phyloP scores from a whole-genome alignment of 2,797 vertebrate genomes.

The Protonibea diacanthus region DNA sequence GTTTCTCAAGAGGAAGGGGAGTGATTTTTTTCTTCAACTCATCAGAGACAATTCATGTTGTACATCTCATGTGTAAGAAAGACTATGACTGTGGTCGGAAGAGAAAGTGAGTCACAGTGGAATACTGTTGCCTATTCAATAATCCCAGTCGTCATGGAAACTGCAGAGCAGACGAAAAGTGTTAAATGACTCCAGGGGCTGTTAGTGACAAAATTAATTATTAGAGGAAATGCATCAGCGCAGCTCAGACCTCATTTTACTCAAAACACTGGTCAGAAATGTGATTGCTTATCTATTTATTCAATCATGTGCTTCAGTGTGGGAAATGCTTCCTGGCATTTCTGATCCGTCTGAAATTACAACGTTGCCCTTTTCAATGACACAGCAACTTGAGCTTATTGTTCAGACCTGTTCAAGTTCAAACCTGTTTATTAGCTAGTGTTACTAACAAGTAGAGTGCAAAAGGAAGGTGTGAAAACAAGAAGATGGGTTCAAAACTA shows the following conservation, averaged over 20 bases:
- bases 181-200: conserved; percentile 58
- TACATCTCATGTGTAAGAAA: conserved; percentile 44
- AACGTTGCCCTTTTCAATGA: conserved; percentile 13
- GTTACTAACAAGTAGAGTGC: not conserved
- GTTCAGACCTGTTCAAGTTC: conserved; percentile 37
- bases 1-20: conserved; percentile 50
- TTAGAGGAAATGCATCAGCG: conserved; percentile 41
- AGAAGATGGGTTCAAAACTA: conserved; percentile 13
- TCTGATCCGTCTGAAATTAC: conserved; percentile 13
- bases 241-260: conserved; percentile 34
- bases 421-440: conserved; percentile 31
- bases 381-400: conserved; percentile 15
- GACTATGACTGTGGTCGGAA: conserved; percentile 32
- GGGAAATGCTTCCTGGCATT: conserved; percentile 11
- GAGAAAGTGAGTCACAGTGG: conserved; percentile 68
- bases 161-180: conserved; percentile 71
- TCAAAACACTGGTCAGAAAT: conserved; percentile 15
- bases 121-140: conserved; percentile 66
- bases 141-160: conserved; percentile 80
- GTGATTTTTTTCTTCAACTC: conserved; percentile 54
- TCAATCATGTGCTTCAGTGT: conserved; percentile 1
- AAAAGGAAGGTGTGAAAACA: conserved; percentile 13
- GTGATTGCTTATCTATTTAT: conserved; percentile 2
- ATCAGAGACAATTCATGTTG: conserved; percentile 46
- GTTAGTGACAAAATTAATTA: conserved; percentile 63